Evolutionary conservation across 2,113 vertebrate species (phyloP).

Genomic region (Telmatochromis bifrenatus): DNA sequence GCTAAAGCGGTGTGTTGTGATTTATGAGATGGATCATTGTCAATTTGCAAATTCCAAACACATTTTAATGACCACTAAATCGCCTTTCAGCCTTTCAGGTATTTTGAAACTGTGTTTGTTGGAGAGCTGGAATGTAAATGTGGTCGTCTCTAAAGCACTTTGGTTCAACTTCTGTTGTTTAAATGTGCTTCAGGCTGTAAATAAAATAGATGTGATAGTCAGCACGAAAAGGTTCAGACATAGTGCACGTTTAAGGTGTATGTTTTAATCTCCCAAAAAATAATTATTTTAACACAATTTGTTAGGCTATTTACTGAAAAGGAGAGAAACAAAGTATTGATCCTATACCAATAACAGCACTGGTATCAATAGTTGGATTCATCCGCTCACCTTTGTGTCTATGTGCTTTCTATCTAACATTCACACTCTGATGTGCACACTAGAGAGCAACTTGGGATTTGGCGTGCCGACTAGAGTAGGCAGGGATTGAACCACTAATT

Average conservation of each 20-base stretch:
- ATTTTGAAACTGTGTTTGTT: neutral
- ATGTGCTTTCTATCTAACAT: neutral
- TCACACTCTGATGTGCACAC: neutral
- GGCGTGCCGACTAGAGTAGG: rapidly evolving
- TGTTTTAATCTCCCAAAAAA: neutral
- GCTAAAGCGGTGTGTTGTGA: neutral
- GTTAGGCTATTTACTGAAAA: neutral
- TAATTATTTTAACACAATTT: neutral
- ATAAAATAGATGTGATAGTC: neutral
- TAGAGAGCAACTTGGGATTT: neutral
- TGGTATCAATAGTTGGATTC: neutral
- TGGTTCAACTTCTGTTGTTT: neutral
- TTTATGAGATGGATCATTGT: neutral
- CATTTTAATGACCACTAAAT: neutral
- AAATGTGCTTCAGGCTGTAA: neutral
- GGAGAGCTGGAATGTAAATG: neutral
- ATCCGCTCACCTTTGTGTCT: neutral
- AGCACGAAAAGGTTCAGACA: neutral
- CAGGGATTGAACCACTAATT: neutral
- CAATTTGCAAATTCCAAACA: neutral
- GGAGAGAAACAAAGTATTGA: neutral
- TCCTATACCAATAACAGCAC: neutral
- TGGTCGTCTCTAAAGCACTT: neutral
- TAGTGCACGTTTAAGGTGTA: neutral
- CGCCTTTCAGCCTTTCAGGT: neutral